Evolutionary conservation across 1,140 invertebrate genomes (phyloP).

Genomic region (Rhagoletis zephyria): DNA sequence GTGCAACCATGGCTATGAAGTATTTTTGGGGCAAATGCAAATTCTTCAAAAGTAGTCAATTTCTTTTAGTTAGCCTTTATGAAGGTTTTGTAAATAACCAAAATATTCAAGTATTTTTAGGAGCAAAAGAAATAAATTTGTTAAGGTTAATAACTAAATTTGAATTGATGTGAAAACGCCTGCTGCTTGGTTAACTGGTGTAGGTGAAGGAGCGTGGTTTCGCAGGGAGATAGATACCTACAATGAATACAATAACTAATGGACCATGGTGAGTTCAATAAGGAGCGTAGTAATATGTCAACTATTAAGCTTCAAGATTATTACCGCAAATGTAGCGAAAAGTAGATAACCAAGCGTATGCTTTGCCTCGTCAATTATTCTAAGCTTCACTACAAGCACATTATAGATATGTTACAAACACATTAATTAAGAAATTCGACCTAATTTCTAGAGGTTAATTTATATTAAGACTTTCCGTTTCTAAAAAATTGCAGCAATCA

Average conservation of each 20-base stretch:
- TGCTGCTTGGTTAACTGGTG: not conserved
- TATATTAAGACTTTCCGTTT: slow-evolving; percentile 45
- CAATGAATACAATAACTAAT: too few relatives aligned
- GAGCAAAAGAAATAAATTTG: not conserved
- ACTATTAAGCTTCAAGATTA: not conserved
- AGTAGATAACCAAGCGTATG: not conserved
- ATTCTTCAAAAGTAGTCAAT: not conserved
- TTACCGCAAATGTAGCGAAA: not conserved
- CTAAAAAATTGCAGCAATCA: not conserved
- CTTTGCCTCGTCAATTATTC: not conserved
- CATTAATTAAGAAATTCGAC: slow-evolving; percentile 17
- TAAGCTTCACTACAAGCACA: slow-evolving; percentile 3
- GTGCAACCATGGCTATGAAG: not conserved
- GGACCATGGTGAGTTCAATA: too few relatives aligned
- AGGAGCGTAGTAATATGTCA: not conserved
- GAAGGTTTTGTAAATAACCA: not conserved
- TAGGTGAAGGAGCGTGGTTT: not conserved
- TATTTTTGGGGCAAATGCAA: slow-evolving; percentile 13
- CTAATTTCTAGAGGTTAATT: slow-evolving; percentile 45
- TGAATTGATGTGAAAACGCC: not conserved
- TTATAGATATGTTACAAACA: slow-evolving; percentile 42
- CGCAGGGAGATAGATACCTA: not conserved
- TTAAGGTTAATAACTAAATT: slow-evolving; percentile 44
- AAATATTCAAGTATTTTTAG: not conserved
- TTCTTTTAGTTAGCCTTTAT: not conserved